phyloP scores from a whole-genome alignment of 1,140 invertebrate genomes.

The Lepidurus couesii region DNA sequence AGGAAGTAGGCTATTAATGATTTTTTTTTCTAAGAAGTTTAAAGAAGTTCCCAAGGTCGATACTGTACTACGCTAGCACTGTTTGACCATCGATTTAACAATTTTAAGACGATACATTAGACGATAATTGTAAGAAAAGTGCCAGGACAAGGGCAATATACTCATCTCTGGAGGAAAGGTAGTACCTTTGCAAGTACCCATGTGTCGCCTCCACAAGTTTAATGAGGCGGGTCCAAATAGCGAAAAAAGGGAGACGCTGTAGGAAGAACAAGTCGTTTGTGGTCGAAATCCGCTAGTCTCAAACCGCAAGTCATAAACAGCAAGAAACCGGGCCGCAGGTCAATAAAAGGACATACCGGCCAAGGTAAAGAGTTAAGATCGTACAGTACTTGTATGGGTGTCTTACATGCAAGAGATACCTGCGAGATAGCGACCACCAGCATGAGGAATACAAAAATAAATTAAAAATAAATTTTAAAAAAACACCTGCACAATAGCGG shows the following conservation, averaged over 20 bases:
- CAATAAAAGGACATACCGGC: not conserved
- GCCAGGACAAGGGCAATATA: too few species aligned
- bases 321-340: not conserved
- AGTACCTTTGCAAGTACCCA: not conserved
- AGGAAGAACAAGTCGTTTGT: not conserved
- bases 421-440: not conserved
- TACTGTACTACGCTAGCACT: too few species aligned
- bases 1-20: not conserved
- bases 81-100: not conserved
- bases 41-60: too few species aligned
- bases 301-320: constrained; percentile 14
- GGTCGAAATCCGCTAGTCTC: not conserved
- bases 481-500: too few species aligned
- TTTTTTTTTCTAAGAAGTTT: not conserved
- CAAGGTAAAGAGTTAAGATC: not conserved
- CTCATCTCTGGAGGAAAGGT: too few species aligned
- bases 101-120: too few species aligned
- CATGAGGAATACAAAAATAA: not conserved
- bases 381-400: not conserved
- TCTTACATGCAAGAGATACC: not conserved
- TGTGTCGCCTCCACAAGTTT: not conserved
- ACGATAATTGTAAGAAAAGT: too few species aligned
- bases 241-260: not conserved
- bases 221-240: not conserved
- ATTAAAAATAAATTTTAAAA: too few species aligned